Conservation (phyloP, 2,888 invertebrate species). For the Drosophila mayaguana region DNA sequence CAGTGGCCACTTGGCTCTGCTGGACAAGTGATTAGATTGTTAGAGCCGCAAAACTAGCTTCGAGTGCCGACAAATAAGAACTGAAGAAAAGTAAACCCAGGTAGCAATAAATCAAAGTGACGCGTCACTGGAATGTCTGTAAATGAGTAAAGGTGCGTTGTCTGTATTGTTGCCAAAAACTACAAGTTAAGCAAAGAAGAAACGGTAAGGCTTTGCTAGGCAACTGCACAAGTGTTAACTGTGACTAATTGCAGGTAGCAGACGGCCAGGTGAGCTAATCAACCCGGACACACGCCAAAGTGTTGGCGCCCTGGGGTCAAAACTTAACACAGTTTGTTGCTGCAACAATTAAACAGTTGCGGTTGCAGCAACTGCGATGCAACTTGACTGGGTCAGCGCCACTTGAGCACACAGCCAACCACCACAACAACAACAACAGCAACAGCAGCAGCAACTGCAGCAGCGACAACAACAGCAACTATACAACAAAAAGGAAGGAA, state of each 20-base stretch:
- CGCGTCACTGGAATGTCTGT: constrained; percentile 40
- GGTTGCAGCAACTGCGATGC: constrained; percentile 48
- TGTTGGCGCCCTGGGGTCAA: constrained; percentile 68
- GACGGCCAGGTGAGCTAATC: constrained; percentile 57
- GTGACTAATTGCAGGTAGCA: constrained; percentile 50
- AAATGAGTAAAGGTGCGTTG: not conserved
- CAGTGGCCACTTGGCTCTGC: constrained; percentile 33
- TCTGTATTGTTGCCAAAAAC: constrained; percentile 11
- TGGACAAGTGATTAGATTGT: constrained; percentile 46
- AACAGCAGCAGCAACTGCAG: constrained; percentile 9
- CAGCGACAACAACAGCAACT: constrained; percentile 8
- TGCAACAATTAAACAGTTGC: constrained; percentile 70
- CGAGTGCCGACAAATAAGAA: constrained; percentile 26
- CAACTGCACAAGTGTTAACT: constrained; percentile 25
- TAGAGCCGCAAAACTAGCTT: not conserved
- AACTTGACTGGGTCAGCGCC: constrained; percentile 73
- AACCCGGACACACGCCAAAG: constrained; percentile 61
- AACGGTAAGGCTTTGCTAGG: not conserved
- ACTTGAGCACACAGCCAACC: constrained; percentile 71
- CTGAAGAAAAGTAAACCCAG: constrained; percentile 9
- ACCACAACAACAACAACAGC: constrained; percentile 4
- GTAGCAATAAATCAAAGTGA: constrained; percentile 42
- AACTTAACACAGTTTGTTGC: constrained; percentile 82
- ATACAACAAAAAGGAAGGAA: constrained; percentile 34
- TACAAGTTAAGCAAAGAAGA: not conserved